Evolutionary conservation across 2,797 vertebrate genomes (phyloP), one percentile per base, ranked within the genome.

Genomic region (Takifugu ocellatus): DNA sequence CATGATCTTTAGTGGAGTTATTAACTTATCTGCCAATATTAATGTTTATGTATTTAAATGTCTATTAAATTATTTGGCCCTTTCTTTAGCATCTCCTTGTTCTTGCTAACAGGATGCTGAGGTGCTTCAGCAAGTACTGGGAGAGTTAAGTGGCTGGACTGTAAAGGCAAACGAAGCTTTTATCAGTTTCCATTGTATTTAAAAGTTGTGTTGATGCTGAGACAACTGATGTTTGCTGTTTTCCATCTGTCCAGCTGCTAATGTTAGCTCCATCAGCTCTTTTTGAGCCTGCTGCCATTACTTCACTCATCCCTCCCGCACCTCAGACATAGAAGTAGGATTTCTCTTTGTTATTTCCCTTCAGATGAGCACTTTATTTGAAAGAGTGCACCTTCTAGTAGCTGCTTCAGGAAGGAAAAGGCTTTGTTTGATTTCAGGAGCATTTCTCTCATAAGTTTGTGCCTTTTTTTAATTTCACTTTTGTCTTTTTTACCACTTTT

Each of bases 391-490:
- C 16, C 15, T 26, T 74, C 45, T 29, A 3, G 11, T 1, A 50
- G 56, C 25, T 76, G 42, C 60, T 81, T 88, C 88, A 49, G 64
- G 16, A n/a, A 59, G 9, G 26, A 45, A 10, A 7, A 14, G 1
- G 1, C 11, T 14, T 66, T 59, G 11, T 74, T 86, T 81, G 73
- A 77, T 89, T 78, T 92, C 85, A 71, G 81, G 83, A 78, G 16
- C 88, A 57, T 61, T 90, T 92, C 85, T 67, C 65, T 73, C 81
- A 72, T 92, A 90, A 85, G 92, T 93, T 92, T 92, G 94, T 97
- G 95, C 94, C 94, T 97, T 96, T 94, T 92, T 81, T 21, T 1
- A 79, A 92, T 62, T 84, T 83, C 91, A 86, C 92, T 89, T 89
- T 91, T 87, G 88, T 93, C 21, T 90, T 71, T 84, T 89, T 92